Evolutionary conservation across 2,888 invertebrate species (phyloP).

Genomic region (Parnassius apollo): DNA sequence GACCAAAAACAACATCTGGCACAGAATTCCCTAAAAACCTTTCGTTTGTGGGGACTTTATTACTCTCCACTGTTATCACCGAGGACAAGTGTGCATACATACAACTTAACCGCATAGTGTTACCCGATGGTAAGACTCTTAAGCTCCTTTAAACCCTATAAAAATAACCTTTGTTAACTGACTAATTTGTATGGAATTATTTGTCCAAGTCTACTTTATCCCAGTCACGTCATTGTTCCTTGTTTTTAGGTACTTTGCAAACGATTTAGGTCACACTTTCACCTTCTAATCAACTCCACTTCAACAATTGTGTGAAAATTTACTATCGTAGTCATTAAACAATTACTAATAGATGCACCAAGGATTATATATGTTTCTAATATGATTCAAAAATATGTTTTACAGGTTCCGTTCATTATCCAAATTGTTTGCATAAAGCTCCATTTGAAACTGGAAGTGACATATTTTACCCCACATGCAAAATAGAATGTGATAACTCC

Average conservation of each 20-base stretch:
- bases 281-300: too few species aligned
- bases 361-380: background rate
- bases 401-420: constrained; percentile 58
- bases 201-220: too few species aligned
- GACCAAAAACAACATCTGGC: constrained; percentile 47
- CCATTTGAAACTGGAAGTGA: constrained; percentile 47
- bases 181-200: too few species aligned
- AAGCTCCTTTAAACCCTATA: too few species aligned
- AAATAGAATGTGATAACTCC: constrained; percentile 63
- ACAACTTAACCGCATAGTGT: constrained; percentile 57
- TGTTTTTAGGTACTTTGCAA: too few species aligned
- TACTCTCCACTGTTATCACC: constrained; percentile 42
- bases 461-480: constrained; percentile 68
- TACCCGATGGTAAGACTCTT: constrained; percentile 53
- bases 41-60: constrained; percentile 56
- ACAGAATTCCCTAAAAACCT: constrained; percentile 54
- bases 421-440: constrained; percentile 54
- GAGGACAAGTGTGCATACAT: constrained; percentile 61
- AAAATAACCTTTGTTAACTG: too few species aligned
- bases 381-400: background rate
- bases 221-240: too few species aligned
- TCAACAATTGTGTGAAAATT: too few species aligned
- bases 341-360: background rate
- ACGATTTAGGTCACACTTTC: too few species aligned
- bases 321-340: too few species aligned